Conservation (phyloP, 1,140 invertebrate species). For the Ips typographus region DNA sequence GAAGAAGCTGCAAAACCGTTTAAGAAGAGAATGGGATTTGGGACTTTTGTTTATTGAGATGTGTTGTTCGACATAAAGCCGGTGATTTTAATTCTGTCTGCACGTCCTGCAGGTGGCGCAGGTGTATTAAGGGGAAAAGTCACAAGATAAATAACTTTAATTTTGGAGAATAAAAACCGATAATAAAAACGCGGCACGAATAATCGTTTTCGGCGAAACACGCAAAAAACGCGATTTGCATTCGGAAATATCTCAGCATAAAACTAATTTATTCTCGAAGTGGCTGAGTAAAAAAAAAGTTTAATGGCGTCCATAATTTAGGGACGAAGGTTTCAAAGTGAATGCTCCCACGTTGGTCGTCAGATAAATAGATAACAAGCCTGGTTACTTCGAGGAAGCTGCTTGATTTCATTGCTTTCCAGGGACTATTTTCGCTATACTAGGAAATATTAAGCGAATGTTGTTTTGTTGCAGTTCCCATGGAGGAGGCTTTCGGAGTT, state of each 20-base stretch:
- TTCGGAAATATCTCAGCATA: conserved; percentile 30
- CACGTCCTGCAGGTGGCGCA: conserved; percentile 2
- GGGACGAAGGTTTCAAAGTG: conserved; percentile 20
- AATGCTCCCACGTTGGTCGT: conserved; percentile 21
- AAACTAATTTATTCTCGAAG: conserved; percentile 34
- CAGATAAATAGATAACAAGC: conserved; percentile 38
- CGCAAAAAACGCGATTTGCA: conserved; percentile 32
- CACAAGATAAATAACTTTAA: conserved; percentile 26
- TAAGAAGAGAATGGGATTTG: not conserved
- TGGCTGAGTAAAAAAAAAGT: conserved; percentile 30
- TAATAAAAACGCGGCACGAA: conserved; percentile 17
- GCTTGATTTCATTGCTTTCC: conserved; percentile 24
- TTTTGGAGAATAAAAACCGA: conserved; percentile 19
- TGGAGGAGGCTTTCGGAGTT: conserved; percentile 77
- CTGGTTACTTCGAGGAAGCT: conserved; percentile 28
- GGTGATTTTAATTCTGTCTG: too few species aligned
- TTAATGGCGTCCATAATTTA: conserved; percentile 28
- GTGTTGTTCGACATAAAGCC: not conserved
- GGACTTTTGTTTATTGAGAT: not conserved
- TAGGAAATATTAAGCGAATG: not conserved
- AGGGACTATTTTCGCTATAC: conserved; percentile 18
- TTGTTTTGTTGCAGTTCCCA: conserved; percentile 66
- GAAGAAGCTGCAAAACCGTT: conserved; percentile 2
- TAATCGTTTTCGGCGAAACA: conserved; percentile 26
- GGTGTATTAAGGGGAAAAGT: conserved; percentile 12